phyloP scores from a whole-genome alignment of 2,113 vertebrate genomes.

The Dolichotis patagonum region DNA sequence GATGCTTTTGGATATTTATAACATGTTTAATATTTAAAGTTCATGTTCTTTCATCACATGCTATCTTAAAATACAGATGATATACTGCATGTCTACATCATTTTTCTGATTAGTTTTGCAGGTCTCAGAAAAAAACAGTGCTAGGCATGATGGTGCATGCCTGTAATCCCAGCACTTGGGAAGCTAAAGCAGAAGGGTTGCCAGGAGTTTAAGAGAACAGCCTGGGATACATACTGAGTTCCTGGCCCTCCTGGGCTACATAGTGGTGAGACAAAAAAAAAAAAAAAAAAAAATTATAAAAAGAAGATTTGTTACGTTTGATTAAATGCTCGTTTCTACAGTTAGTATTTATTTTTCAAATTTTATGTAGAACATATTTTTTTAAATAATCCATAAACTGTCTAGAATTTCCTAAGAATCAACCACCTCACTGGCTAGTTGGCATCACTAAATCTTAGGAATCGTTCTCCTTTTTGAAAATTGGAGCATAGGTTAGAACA shows the following conservation, averaged over 20 bases:
- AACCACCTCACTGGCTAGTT: background rate
- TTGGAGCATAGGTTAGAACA: background rate
- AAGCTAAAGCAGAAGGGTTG: background rate
- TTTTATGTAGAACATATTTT: background rate
- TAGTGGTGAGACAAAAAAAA: background rate
- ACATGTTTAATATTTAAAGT: background rate
- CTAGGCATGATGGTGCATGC: background rate
- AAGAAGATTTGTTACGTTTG: conserved; percentile 10
- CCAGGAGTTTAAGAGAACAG: background rate
- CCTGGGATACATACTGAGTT: background rate
- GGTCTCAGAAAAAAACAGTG: background rate
- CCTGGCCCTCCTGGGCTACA: background rate
- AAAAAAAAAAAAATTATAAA: background rate
- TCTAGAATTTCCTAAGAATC: background rate
- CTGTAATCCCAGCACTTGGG: background rate
- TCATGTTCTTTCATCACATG: background rate
- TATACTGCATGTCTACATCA: background rate
- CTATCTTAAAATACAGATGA: conserved; percentile 13
- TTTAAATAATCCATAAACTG: background rate
- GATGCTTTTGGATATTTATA: background rate
- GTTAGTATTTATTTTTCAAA: background rate
- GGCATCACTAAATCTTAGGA: background rate
- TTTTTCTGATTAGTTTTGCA: conserved; percentile 15
- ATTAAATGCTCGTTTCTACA: conserved; percentile 24
- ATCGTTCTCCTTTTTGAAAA: background rate